phyloP scores from a whole-genome alignment of 2,113 vertebrate species.

The Corvus hawaiiensis region DNA sequence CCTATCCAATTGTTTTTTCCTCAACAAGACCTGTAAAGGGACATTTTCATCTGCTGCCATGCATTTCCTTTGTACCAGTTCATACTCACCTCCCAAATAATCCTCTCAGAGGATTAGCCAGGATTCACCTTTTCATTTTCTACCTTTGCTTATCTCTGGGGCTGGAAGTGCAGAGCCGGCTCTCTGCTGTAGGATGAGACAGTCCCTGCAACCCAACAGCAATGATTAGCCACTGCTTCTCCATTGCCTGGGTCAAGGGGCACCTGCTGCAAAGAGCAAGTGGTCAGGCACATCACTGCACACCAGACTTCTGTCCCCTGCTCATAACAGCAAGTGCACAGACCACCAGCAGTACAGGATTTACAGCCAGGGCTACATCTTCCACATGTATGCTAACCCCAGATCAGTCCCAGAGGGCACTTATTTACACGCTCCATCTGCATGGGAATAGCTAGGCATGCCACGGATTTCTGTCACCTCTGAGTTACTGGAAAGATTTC shows the following conservation, averaged over 20 bases:
- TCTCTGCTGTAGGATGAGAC: not conserved
- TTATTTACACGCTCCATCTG: not conserved
- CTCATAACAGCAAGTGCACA: fast-evolving
- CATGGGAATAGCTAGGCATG: not conserved
- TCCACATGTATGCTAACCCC: not conserved
- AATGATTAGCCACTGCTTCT: not conserved
- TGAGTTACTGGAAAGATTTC: not conserved
- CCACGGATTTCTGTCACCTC: not conserved
- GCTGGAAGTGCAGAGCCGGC: not conserved
- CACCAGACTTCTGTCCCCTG: not conserved
- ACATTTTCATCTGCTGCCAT: not conserved
- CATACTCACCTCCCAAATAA: not conserved
- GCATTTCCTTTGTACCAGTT: not conserved
- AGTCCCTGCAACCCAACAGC: not conserved
- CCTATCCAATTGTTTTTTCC: not conserved
- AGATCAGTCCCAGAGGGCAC: not conserved
- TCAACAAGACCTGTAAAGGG: not conserved
- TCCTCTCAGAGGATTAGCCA: not conserved
- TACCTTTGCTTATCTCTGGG: not conserved
- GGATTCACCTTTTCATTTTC: constrained; percentile 10
- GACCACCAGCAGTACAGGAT: not conserved
- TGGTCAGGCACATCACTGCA: not conserved
- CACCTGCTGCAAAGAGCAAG: not conserved
- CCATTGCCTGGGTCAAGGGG: not conserved
- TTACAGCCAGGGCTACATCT: not conserved